Percentiles rank a stretch among this genome's conserved stretches.
Evolutionary conservation across 2,888 invertebrate species (phyloP).

Genomic region (Ashinkailepas kermadecensis): DNA sequence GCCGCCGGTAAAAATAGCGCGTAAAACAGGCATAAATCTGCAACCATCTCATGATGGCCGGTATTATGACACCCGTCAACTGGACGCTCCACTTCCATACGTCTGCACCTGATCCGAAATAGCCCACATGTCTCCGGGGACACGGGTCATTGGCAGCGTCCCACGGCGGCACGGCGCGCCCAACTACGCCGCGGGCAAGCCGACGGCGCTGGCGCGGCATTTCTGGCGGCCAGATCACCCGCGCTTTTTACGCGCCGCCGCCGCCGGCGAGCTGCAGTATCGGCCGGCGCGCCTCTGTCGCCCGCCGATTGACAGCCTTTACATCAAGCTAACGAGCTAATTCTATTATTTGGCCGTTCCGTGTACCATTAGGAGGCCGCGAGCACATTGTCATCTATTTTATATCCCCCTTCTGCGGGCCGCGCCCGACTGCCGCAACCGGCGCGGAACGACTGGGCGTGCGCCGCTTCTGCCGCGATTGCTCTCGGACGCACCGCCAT

Average conservation of each 20-base stretch:
- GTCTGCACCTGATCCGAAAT: no score
- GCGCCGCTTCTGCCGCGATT: constrained; percentile 7
- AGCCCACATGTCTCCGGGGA: no score
- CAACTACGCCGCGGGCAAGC: no score
- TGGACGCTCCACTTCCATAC: no score
- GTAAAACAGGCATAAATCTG: no score
- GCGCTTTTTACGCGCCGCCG: constrained; percentile 1
- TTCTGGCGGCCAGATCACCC: constrained; percentile 11
- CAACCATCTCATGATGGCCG: no score
- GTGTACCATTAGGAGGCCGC: constrained; percentile 10
- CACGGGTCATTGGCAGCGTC: no score
- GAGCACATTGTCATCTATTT: constrained; percentile 20
- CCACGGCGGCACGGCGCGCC: no score
- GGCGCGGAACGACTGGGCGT: not conserved
- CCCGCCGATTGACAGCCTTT: constrained; percentile 8
- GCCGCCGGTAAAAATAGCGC: no score
- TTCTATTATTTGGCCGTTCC: constrained; percentile 19
- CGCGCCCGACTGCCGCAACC: not conserved
- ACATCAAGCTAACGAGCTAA: constrained; percentile 20
- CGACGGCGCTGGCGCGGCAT: not conserved
- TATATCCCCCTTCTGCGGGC: constrained; percentile 16
- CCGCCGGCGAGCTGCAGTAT: not conserved
- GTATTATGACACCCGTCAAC: no score
- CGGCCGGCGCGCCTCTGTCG: constrained; percentile 2
- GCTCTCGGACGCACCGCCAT: not conserved